These are phyloP conservation scores for Crioceris asparagi DNA, from an alignment of 2,888 invertebrate genomes.

Conservation along the genomic window DNA sequence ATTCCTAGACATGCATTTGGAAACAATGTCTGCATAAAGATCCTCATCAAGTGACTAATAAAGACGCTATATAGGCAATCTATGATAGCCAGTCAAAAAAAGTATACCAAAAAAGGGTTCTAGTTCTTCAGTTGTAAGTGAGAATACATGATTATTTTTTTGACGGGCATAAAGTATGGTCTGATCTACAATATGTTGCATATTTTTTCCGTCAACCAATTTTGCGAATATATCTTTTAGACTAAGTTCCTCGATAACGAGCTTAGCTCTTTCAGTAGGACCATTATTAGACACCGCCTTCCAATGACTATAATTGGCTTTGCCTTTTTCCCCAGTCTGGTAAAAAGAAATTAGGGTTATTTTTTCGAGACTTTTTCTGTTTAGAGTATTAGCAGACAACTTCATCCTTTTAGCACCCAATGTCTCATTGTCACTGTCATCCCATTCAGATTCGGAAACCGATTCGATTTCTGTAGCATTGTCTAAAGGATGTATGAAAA, in stretches of 20 bases:
- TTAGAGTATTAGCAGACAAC: neutral
- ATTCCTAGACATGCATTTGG: slow-evolving; percentile 3
- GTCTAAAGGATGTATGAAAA: neutral
- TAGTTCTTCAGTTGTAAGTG: slow-evolving; percentile 1
- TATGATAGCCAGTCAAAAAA: no score
- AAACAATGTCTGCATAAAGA: neutral
- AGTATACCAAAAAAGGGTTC: no score
- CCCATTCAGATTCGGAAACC: neutral
- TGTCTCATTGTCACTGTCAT: neutral
- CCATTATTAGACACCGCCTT: no score
- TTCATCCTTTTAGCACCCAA: neutral
- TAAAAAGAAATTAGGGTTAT: neutral
- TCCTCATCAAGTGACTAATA: no score
- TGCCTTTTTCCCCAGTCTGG: neutral
- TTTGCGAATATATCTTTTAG: neutral
- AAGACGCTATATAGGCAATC: no score
- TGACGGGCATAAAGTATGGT: neutral
- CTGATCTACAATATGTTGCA: slow-evolving; percentile 1
- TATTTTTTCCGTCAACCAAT: slow-evolving; percentile 1
- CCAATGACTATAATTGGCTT: no score
- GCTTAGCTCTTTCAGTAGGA: neutral
- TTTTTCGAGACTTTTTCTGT: no score
- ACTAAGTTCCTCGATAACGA: neutral
- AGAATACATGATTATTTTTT: slow-evolving; percentile 1
- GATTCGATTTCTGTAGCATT: neutral